Base-by-base conservation (phyloP, 2,113 vertebrate genomes). In the Callithrix jacchus region DNA sequence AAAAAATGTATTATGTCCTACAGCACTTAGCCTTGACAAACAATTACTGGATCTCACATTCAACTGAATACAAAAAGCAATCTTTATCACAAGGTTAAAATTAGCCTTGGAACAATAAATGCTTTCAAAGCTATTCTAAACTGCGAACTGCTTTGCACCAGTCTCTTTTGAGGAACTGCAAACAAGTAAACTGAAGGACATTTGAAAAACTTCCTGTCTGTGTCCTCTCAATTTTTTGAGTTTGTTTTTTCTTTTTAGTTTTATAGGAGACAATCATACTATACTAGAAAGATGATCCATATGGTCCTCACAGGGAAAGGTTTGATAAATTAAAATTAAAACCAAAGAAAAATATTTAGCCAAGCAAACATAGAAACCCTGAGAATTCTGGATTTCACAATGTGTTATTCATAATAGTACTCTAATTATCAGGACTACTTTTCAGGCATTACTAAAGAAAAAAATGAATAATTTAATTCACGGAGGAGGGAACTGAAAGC, bases 21-120 rank as follows among this genome's bases (percentile, higher is more conserved):
- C 88, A 98, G 98, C 94, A 97, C 94, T 98, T 98, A 97, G 97
- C 98, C 98, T 98, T 98, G 98, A 98, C 98, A 98, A 98, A 99
- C 98, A 98, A 98, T 98, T 98, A 98, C 91, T 87, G 95, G 95
- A 98, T 98, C 98, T 96, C 97, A 95, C 98, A 98, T 98, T 98
- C 93, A 98, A 97, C 86, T 94, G 97, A 98, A 98, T 37, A 98
- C 95, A 98, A 98, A 98, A 98, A 98, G 96, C 97, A 98, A 98
- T 98, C 97, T 98, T 98, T 97, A 98, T 96, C 97, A 97, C 98
- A 98, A 98, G 98, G 98, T 98, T 99, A 98, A 98, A 98, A 98
- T 98, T 98, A 98, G 97, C 97, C 95, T 98, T 97, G 80, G 97
- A 98, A 99, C 98, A 98, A 98, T 98, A 98, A 98, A 97, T 93